These are phyloP conservation scores for Mustelus asterias DNA, from an alignment of 2,113 vertebrate species.

Conservation along the genomic window DNA sequence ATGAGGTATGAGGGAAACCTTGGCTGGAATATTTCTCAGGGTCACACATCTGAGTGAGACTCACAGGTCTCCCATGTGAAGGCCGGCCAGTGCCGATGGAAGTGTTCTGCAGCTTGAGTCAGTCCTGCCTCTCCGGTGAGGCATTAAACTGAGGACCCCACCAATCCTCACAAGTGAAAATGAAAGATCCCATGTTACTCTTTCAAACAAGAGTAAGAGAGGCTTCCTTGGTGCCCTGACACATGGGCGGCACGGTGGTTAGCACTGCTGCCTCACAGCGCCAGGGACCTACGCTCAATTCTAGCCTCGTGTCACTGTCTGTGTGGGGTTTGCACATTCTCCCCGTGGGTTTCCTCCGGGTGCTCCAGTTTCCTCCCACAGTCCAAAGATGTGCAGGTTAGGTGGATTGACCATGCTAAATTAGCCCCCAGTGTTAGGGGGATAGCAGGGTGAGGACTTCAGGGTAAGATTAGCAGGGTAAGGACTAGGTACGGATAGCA, in stretches of 20 bases:
- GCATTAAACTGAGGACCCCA: not conserved
- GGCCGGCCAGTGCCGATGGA: not conserved
- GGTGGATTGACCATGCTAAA: no score
- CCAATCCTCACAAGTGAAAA: not conserved
- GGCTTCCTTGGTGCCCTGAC: not conserved
- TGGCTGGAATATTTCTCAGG: not conserved
- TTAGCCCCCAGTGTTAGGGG: no score
- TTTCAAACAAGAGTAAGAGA: not conserved
- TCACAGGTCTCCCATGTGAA: not conserved
- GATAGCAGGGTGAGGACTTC: no score
- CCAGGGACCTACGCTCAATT: no score
- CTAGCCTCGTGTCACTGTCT: no score
- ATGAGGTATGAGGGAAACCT: not conserved
- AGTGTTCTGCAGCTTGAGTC: not conserved
- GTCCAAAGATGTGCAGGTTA: no score
- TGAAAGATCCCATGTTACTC: not conserved
- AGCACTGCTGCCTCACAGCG: no score
- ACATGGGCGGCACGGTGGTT: not conserved
- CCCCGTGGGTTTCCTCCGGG: no score
- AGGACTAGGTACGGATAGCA: no score
- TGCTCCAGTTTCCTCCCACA: no score
- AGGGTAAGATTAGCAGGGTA: no score
- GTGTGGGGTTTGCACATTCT: no score
- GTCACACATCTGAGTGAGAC: not conserved
- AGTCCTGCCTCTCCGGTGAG: not conserved